A percentile compares a stretch with the other conserved stretches of the same genome.
Conservation (phyloP, 2,888 invertebrate species). For the Tortricodes alternella region DNA sequence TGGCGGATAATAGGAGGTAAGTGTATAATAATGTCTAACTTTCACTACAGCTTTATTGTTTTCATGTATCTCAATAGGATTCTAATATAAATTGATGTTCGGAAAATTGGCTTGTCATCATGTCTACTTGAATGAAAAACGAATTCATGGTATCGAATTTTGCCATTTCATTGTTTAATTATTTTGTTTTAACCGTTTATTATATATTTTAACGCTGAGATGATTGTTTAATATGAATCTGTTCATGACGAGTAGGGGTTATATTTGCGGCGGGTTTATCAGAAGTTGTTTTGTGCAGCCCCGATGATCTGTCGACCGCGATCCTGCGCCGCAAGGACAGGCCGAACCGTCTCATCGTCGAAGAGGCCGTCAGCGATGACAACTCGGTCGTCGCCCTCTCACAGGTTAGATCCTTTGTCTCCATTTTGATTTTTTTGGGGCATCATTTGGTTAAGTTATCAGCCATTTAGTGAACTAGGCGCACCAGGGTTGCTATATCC, state of each 20-base stretch:
- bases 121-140: slow-evolving; percentile 55
- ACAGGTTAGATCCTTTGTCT: slow-evolving; percentile 84
- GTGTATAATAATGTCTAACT: slow-evolving; percentile 42
- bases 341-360: slow-evolving; percentile 98
- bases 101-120: slow-evolving; percentile 82
- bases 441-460: slow-evolving; percentile 39
- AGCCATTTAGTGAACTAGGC: not conserved
- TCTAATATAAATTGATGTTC: slow-evolving; percentile 53
- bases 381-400: slow-evolving; percentile 98
- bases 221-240: slow-evolving; percentile 11
- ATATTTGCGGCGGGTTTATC: slow-evolving; percentile 33
- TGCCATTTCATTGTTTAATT: slow-evolving; percentile 37
- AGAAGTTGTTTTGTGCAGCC: slow-evolving; percentile 70
- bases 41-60: slow-evolving; percentile 1
- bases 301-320: slow-evolving; percentile 97
- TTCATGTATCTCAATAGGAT: slow-evolving; percentile 15
- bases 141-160: slow-evolving; percentile 38
- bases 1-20: slow-evolving; percentile 84
- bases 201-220: not conserved
- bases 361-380: slow-evolving; percentile 99
- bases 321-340: slow-evolving; percentile 98
- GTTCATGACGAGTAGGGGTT: slow-evolving; percentile 33
- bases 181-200: not conserved
- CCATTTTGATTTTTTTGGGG: slow-evolving; percentile 25
- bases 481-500: not conserved